phyloP scores from a whole-genome alignment of 2,888 invertebrate genomes.

The Caenorhabditis japonica region DNA sequence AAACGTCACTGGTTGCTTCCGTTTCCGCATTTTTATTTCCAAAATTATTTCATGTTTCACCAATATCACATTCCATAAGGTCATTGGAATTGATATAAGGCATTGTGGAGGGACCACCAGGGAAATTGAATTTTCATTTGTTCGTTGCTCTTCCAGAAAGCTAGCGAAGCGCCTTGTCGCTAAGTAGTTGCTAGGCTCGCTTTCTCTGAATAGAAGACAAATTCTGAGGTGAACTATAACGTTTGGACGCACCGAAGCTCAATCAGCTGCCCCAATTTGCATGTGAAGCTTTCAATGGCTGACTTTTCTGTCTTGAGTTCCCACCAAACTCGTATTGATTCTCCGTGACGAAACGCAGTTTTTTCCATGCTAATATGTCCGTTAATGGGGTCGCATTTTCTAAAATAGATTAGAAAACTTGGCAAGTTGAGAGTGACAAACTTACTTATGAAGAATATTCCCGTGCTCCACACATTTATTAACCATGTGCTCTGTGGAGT shows the following conservation, averaged over 20 bases:
- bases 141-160: slow-evolving; percentile 33
- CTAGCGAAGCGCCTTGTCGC: slow-evolving; percentile 27
- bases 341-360: slow-evolving; percentile 57
- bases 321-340: slow-evolving; percentile 61
- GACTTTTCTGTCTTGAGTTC: slow-evolving; percentile 53
- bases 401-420: slow-evolving; percentile 31
- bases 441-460: slow-evolving; percentile 55
- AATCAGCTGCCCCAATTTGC: slow-evolving; percentile 33
- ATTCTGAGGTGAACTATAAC: too few species aligned
- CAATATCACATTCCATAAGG: slow-evolving; percentile 63
- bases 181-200: slow-evolving; percentile 61
- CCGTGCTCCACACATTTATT: slow-evolving; percentile 66
- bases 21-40: slow-evolving; percentile 54
- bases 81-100: slow-evolving; percentile 59
- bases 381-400: slow-evolving; percentile 65
- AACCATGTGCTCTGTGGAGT: slow-evolving; percentile 56
- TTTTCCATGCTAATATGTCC: slow-evolving; percentile 64
- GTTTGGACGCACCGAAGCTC: slow-evolving; percentile 54
- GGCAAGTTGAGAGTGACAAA: too few species aligned
- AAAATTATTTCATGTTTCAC: slow-evolving; percentile 54
- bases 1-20: slow-evolving; percentile 53
- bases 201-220: slow-evolving; percentile 53
- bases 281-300: slow-evolving; percentile 41
- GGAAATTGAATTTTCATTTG: slow-evolving; percentile 26
- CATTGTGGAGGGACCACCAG: slow-evolving; percentile 54